Conservation (phyloP, 2,888 invertebrate species). For the Operophtera brumata region DNA sequence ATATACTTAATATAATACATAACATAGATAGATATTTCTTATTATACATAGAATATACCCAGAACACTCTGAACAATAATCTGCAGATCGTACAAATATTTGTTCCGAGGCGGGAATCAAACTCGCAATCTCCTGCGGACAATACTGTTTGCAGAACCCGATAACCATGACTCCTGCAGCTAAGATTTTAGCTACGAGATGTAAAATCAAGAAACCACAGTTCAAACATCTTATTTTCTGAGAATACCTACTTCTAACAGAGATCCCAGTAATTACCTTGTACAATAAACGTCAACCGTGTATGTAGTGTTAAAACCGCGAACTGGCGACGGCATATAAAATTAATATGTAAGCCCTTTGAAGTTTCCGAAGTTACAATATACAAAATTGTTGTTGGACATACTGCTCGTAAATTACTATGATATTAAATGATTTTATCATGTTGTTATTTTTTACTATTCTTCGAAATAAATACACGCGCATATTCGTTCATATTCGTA, state of each 20-base stretch:
- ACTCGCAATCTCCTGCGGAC: too few relatives aligned
- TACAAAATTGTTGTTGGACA: background rate
- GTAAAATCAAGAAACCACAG: background rate
- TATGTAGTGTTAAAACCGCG: background rate
- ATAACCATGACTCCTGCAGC: background rate
- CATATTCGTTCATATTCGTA: too few relatives aligned
- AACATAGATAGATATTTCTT: too few relatives aligned
- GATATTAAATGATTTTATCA: too few relatives aligned
- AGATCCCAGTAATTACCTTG: background rate
- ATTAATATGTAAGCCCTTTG: slow-evolving; percentile 9
- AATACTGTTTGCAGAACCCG: too few relatives aligned
- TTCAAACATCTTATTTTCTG: slow-evolving; percentile 18
- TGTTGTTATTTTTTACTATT: too few relatives aligned
- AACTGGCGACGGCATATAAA: slow-evolving; percentile 3
- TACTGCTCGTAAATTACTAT: background rate
- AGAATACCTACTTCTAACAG: slow-evolving; percentile 3
- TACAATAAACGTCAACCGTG: slow-evolving; percentile 1
- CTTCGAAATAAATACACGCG: too few relatives aligned
- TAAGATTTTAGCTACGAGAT: background rate
- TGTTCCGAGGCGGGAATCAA: too few relatives aligned
- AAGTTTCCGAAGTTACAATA: background rate
- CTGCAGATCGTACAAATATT: too few relatives aligned
- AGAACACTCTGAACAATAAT: too few relatives aligned
- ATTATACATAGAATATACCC: too few relatives aligned
- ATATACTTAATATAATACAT: too few relatives aligned